phyloP scores from a whole-genome alignment of 2,797 vertebrate species.

The Lateolabrax maculatus region DNA sequence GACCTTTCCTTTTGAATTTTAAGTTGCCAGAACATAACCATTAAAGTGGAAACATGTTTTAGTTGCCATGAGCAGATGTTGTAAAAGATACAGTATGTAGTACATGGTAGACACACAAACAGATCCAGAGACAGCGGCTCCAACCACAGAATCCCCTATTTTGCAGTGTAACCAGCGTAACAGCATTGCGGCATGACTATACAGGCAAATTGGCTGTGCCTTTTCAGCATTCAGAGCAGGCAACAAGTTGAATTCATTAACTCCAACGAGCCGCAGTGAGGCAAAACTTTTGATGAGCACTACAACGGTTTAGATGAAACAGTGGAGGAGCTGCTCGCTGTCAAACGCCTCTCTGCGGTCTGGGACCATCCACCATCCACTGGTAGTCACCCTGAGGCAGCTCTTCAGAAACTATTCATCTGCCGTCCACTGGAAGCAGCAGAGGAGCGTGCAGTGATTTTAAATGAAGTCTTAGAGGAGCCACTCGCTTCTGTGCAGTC shows the following conservation, averaged over 20 bases:
- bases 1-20: not conserved
- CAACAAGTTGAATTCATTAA: slow-evolving; percentile 30
- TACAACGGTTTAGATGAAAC: slow-evolving; percentile 43
- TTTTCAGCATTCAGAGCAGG: slow-evolving; percentile 39
- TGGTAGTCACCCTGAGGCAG: slow-evolving; percentile 50
- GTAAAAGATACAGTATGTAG: not conserved
- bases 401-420: slow-evolving; percentile 62
- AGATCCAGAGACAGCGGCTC: not conserved
- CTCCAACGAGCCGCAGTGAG: slow-evolving; percentile 10
- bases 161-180: not conserved
- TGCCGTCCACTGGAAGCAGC: slow-evolving; percentile 40
- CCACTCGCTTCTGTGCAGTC: slow-evolving; percentile 31
- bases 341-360: slow-evolving; percentile 38
- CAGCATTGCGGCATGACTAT: not conserved
- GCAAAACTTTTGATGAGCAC: slow-evolving; percentile 58
- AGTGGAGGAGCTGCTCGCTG: slow-evolving; percentile 38
- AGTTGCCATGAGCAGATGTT: not conserved
- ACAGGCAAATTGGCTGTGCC: not conserved
- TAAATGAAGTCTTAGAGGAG: slow-evolving; percentile 50
- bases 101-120: not conserved
- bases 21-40: not conserved
- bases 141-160: not conserved
- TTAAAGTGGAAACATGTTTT: not conserved
- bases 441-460: slow-evolving; percentile 56
- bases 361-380: slow-evolving; percentile 52